Percentiles rank a stretch among this genome's conserved stretches.
These are phyloP conservation scores for Adrianichthys oophorus DNA, from an alignment of 2,797 vertebrate species.

Conservation along the genomic window DNA sequence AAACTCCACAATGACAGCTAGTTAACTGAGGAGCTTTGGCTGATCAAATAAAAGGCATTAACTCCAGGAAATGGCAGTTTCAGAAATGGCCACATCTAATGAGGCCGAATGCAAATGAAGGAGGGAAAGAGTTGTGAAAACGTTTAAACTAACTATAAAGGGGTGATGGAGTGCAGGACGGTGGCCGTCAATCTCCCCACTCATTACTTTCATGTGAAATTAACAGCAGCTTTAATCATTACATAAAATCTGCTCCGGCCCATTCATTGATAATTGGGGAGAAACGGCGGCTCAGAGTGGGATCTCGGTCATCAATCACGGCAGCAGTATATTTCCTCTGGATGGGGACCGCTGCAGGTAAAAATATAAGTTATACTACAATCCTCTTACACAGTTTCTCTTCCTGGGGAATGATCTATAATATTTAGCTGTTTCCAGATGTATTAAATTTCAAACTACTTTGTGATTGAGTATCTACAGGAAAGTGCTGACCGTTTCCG, in stretches of 20 bases:
- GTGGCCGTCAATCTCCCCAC: constrained; percentile 79
- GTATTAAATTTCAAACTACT: constrained; percentile 71
- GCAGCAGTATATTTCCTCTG: constrained; percentile 60
- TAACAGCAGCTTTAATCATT: constrained; percentile 79
- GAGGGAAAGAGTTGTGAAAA: constrained; percentile 70
- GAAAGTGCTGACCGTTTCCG: constrained; percentile 77
- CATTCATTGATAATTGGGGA: constrained; percentile 76
- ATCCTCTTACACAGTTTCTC: constrained; percentile 58
- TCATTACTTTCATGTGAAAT: constrained; percentile 80
- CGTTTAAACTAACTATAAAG: constrained; percentile 79
- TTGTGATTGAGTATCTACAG: constrained; percentile 69
- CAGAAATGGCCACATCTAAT: constrained; percentile 76
- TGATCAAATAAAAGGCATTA: constrained; percentile 80
- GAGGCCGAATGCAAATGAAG: constrained; percentile 81
- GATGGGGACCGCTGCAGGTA: constrained; percentile 56
- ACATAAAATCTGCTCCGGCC: constrained; percentile 73
- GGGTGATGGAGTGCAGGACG: constrained; percentile 73
- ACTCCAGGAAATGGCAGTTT: constrained; percentile 69
- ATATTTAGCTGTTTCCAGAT: constrained; percentile 74
- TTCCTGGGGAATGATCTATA: constrained; percentile 68
- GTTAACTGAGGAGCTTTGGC: constrained; percentile 70
- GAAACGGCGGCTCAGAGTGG: constrained; percentile 65
- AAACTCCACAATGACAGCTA: constrained; percentile 61
- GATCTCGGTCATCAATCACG: constrained; percentile 73
- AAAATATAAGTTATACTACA: constrained; percentile 68